Evolutionary conservation across 2,797 vertebrate species (phyloP).

Genomic region (Poecile montanus): DNA sequence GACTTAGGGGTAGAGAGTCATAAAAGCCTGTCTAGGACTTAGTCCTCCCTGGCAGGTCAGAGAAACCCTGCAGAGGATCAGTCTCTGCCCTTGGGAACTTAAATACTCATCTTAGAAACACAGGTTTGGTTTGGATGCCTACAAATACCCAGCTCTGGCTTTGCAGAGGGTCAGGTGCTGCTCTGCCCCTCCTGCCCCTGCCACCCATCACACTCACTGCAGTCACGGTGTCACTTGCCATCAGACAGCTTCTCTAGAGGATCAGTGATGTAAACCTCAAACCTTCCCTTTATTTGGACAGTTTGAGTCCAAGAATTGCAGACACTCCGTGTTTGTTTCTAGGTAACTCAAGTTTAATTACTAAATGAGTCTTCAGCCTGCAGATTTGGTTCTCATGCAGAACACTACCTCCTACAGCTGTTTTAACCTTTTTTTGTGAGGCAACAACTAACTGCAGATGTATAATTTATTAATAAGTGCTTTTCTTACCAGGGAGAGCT

Average conservation of each 20-base stretch:
- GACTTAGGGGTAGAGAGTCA: neutral
- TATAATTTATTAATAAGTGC: slow-evolving; percentile 61
- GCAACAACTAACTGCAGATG: slow-evolving; percentile 14
- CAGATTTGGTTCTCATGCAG: neutral
- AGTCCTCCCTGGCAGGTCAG: neutral
- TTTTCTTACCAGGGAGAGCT: slow-evolving; percentile 48
- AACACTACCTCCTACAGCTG: neutral
- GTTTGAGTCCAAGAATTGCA: neutral
- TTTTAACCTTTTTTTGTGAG: neutral
- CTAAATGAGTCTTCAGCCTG: neutral
- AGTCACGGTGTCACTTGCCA: neutral
- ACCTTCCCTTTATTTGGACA: neutral
- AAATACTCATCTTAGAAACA: neutral
- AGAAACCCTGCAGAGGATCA: neutral
- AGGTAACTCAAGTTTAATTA: neutral
- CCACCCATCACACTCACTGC: neutral
- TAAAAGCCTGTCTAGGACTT: neutral
- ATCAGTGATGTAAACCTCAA: neutral
- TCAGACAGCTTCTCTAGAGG: neutral
- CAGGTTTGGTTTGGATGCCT: too few species aligned
- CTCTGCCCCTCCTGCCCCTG: neutral
- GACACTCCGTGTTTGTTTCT: neutral
- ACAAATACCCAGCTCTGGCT: neutral
- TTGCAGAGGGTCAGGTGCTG: neutral
- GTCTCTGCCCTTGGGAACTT: neutral